Percentiles rank a stretch among this genome's conserved stretches.
phyloP scores from a whole-genome alignment of 2,797 vertebrate genomes.

The Pitangus sulphuratus region DNA sequence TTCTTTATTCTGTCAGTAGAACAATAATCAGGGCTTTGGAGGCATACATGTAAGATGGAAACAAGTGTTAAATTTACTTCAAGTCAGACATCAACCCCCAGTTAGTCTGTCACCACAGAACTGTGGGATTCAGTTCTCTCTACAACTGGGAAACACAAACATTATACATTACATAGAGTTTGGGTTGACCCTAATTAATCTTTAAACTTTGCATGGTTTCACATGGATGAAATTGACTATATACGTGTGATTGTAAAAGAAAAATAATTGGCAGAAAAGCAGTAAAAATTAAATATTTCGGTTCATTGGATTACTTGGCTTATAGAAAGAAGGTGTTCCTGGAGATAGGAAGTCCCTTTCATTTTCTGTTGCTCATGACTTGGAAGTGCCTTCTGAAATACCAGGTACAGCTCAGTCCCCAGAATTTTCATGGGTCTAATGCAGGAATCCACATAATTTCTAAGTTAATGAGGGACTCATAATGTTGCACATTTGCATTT shows the following conservation, averaged over 20 bases:
- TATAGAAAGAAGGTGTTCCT: background rate
- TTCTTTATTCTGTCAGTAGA: background rate
- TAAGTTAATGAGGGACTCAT: background rate
- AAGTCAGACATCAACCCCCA: background rate
- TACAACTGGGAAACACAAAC: background rate
- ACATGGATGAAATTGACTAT: background rate
- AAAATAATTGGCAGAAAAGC: background rate
- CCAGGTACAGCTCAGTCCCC: background rate
- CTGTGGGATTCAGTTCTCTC: background rate
- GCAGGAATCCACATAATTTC: background rate
- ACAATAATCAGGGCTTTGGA: background rate
- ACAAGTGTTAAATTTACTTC: background rate
- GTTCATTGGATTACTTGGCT: background rate
- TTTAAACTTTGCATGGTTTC: background rate
- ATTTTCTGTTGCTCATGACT: background rate
- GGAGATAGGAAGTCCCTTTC: background rate
- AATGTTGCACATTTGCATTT: background rate
- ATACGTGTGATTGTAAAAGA: background rate
- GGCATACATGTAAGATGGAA: fast-evolving
- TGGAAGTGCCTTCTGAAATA: background rate
- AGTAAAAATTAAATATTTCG: background rate
- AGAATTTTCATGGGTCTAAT: background rate
- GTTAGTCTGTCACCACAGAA: background rate
- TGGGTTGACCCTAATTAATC: background rate
- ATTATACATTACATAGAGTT: background rate